A percentile compares a stretch with the other conserved stretches of the same genome.
Evolutionary conservation across 1,140 invertebrate genomes (phyloP).

Genomic region (roundworm (Caenorhabditis elegans)): WBcel235 BX284605.5:20214001-20214500

Average conservation of each 20-base stretch:
- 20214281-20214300: too few species aligned
- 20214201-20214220: too few species aligned
- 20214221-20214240: too few species aligned
- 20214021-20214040: background rate
- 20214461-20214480: background rate
- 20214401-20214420: too few species aligned
- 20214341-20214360: too few species aligned
- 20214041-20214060: background rate
- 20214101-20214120: background rate
- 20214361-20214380: too few species aligned
- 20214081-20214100: constrained; percentile 18
- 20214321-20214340: too few species aligned
- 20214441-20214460: background rate
- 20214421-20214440: too few species aligned
- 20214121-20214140: constrained; percentile 13
- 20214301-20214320: too few species aligned
- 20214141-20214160: constrained; percentile 4
- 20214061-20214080: background rate
- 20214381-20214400: too few species aligned
- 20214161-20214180: background rate
- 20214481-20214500: background rate
- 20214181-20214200: background rate
- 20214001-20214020: background rate
- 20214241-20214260: too few species aligned
- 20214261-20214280: too few species aligned